Percentiles rank a stretch among this genome's conserved stretches.
Conservation (phyloP, 2,113 vertebrate genomes). For the Calyptommatus sinebrachiatus region DNA sequence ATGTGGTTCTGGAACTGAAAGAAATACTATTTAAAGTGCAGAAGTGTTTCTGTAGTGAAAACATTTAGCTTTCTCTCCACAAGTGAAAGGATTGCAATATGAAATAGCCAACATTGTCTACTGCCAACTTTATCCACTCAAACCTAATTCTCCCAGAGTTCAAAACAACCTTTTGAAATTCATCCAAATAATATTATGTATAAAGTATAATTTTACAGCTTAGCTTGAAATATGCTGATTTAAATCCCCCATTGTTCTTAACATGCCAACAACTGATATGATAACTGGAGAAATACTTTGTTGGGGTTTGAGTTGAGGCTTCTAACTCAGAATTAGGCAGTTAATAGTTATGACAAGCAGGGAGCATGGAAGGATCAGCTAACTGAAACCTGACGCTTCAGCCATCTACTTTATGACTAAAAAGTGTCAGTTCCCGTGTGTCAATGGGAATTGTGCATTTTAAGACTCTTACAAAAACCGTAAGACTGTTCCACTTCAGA, state of each 20-base stretch:
- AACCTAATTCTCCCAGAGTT: constrained; percentile 5
- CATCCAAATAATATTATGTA: constrained; percentile 3
- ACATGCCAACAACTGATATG: background rate
- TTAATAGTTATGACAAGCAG: background rate
- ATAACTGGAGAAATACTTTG: constrained; percentile 1
- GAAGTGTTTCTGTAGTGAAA: constrained; percentile 3
- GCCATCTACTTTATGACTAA: background rate
- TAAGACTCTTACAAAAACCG: background rate
- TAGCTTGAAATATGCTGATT: background rate
- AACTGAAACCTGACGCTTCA: background rate
- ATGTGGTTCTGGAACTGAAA: constrained; percentile 42
- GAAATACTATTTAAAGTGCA: constrained; percentile 32
- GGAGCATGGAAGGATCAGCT: background rate
- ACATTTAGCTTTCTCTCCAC: constrained; percentile 29
- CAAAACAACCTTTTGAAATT: background rate
- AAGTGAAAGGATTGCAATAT: constrained; percentile 14
- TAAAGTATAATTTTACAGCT: background rate
- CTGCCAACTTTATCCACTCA: background rate
- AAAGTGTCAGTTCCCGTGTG: too few relatives aligned
- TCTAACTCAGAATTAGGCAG: background rate
- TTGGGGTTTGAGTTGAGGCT: background rate
- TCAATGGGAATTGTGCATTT: background rate
- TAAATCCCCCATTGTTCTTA: constrained; percentile 22
- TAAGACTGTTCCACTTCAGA: background rate
- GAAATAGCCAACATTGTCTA: constrained; percentile 15